Base-by-base conservation (phyloP, 2,888 invertebrate genomes). In the Scaptomyza parva region DNA sequence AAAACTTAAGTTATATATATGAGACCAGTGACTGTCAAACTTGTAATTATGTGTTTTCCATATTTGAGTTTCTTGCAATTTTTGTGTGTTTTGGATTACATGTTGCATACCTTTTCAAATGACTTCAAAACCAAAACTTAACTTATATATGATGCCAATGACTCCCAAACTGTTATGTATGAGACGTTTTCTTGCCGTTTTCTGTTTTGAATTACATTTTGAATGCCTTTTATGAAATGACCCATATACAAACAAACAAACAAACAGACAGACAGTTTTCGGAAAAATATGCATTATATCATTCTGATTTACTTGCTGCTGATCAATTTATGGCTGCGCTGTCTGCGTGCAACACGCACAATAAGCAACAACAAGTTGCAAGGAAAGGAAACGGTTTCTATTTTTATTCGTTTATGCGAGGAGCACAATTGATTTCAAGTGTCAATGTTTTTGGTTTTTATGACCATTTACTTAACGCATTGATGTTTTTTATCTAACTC, bases 391-490 rank as follows among this genome's bases (percentile, higher is more conserved):
- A 6, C 14, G 2, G 1, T n/a, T 22, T n/a, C 30, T 70, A 51
- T 52, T 68, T 73, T 44, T 47, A 66, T 54, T 62, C 65, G 60
- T n/a, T n/a, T n/a, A n/a, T n/a, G n/a, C n/a, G n/a, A n/a, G n/a
- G n/a, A 65, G 22, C 64, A 71, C 64, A 71, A 85, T 82, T 78
- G 79, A 79, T 75, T 79, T 79, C 82, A 85, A 79, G 79, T 75
- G 78, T 75, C 57, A 68, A 67, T 75, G 54, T 14, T 14, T 30
- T 35, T 7, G 14, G 44, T 45, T 50, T 44, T 62, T 79, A 60
- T 59, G 51, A 47, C 26, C 33, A 41, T 47, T 58, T 54, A 40
- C 54, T 47, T 54, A 44, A 66, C 30, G 53, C 35, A 45, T 48
- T 68, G 58, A 44, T 69, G 57, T 76, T 51, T 11, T 52, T 33